Conservation (phyloP, 2,797 vertebrate genomes). For the Silurus aristotelis region DNA sequence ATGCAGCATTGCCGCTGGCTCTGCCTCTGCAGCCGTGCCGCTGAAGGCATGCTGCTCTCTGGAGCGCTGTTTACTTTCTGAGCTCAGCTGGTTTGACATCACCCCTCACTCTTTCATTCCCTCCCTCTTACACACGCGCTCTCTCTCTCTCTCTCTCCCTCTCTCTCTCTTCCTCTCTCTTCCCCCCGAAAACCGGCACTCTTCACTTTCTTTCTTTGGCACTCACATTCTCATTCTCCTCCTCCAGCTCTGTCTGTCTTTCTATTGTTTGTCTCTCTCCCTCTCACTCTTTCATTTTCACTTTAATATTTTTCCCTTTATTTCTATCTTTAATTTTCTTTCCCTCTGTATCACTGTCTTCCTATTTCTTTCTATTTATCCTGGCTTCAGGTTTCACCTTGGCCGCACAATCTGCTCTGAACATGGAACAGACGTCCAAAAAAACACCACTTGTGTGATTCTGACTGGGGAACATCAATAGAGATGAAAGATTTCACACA, state of each 20-base stretch:
- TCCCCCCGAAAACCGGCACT: not conserved
- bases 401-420: conserved; percentile 59
- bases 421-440: conserved; percentile 11
- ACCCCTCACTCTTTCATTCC: conserved; percentile 58
- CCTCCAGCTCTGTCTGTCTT: conserved; percentile 17
- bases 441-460: not conserved
- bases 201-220: conserved; percentile 25
- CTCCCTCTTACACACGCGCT: conserved; percentile 40
- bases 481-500: conserved; percentile 58
- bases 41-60: conserved; percentile 80
- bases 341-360: conserved; percentile 4
- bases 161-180: conserved; percentile 49
- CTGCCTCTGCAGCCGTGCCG: conserved; percentile 65
- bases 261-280: conserved; percentile 7
- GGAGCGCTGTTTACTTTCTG: conserved; percentile 83
- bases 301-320: not conserved
- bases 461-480: conserved; percentile 58
- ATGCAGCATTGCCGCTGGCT: conserved; percentile 59
- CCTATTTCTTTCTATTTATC: conserved; percentile 34
- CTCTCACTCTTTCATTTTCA: not conserved
- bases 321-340: not conserved
- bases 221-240: conserved; percentile 38
- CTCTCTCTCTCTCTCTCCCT: conserved; percentile 40
- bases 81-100: conserved; percentile 80
- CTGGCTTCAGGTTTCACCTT: conserved; percentile 75